These are phyloP conservation scores for Aramus guarauna DNA, from an alignment of 2,113 vertebrate species.

Conservation along the genomic window DNA sequence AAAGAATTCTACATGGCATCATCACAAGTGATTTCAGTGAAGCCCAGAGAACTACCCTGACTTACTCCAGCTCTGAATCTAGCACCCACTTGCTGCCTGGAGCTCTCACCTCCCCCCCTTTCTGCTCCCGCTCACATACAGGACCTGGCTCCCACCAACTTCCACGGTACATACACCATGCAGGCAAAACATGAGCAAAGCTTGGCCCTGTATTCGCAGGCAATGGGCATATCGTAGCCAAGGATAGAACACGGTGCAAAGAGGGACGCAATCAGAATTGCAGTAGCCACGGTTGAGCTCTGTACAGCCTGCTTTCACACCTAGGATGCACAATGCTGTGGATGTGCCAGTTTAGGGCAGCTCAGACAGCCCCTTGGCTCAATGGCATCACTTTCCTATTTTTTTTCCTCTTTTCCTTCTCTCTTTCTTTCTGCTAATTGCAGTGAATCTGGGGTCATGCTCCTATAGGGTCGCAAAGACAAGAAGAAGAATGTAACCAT, in stretches of 20 bases:
- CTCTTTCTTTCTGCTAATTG: not conserved
- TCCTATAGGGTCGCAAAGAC: not conserved
- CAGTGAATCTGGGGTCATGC: not conserved
- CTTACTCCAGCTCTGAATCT: not conserved
- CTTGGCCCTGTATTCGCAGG: not conserved
- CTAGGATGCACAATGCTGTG: no score
- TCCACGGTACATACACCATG: not conserved
- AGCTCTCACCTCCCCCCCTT: not conserved
- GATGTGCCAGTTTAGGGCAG: not conserved
- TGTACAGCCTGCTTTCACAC: not conserved
- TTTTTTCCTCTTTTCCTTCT: not conserved
- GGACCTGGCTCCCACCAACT: not conserved
- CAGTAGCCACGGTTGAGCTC: not conserved
- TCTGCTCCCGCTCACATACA: accelerated
- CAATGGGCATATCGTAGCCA: not conserved
- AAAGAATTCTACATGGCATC: not conserved
- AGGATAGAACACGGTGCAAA: not conserved
- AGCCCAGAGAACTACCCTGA: not conserved
- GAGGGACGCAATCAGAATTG: not conserved
- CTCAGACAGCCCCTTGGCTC: not conserved
- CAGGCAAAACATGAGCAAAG: not conserved
- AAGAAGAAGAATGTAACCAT: not conserved
- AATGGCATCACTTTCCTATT: not conserved
- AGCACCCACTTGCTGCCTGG: not conserved
- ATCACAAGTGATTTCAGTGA: accelerated